Evolutionary conservation across 2,888 invertebrate species (phyloP).

Genomic region (Ennomos quercinarius): DNA sequence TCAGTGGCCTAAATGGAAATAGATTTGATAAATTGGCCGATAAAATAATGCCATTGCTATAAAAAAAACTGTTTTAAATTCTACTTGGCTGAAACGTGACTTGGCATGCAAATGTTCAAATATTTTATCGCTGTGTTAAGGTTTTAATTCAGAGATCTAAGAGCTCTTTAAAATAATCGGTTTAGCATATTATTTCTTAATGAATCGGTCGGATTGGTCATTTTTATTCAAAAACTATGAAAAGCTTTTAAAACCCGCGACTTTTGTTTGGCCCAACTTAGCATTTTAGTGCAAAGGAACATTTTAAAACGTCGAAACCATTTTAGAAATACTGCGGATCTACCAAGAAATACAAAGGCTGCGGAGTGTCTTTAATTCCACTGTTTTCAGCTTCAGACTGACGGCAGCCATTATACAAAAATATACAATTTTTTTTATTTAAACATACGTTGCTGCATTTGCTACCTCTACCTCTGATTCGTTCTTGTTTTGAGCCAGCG

Average conservation of each 20-base stretch:
- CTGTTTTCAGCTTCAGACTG: conserved; percentile 7
- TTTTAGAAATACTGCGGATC: not conserved
- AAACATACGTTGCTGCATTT: not conserved
- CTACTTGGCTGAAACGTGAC: conserved; percentile 44
- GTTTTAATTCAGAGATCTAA: conserved; percentile 34
- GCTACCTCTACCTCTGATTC: not conserved
- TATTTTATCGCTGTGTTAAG: conserved; percentile 35
- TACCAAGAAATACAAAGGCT: not conserved
- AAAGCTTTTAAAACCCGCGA: conserved; percentile 45
- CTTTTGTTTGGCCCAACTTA: conserved; percentile 12
- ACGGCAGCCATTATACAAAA: conserved; percentile 1
- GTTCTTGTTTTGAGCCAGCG: conserved; percentile 4
- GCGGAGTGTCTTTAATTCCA: conserved; percentile 7
- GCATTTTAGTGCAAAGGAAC: not conserved
- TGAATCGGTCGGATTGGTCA: conserved; percentile 12
- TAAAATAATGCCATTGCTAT: conserved; percentile 44
- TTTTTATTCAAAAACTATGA: conserved; percentile 41
- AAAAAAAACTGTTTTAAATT: conserved; percentile 38
- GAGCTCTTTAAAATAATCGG: conserved; percentile 30
- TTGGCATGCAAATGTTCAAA: conserved; percentile 44
- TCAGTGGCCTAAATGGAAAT: conserved; percentile 33
- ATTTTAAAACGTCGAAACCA: not conserved
- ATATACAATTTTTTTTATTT: not conserved
- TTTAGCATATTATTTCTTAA: conserved; percentile 30
- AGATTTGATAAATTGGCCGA: conserved; percentile 22